These are phyloP conservation scores for Sebastes iracundus DNA, from an alignment of 2,797 vertebrate genomes.

Conservation along the genomic window DNA sequence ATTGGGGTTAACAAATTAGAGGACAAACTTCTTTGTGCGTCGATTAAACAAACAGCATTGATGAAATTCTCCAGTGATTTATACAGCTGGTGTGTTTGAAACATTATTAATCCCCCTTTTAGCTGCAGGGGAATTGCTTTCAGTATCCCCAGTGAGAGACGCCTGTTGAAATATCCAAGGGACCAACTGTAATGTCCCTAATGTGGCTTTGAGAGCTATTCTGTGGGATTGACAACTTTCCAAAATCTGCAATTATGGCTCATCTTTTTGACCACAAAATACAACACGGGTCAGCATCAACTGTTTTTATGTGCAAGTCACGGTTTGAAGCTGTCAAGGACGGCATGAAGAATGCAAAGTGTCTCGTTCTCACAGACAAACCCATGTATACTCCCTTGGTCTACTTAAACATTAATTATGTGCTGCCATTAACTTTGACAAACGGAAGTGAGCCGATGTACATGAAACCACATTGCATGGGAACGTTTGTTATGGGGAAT, in stretches of 20 bases:
- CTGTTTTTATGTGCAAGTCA: conserved; percentile 11
- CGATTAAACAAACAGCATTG: conserved; percentile 60
- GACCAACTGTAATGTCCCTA: conserved; percentile 28
- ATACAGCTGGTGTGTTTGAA: conserved; percentile 56
- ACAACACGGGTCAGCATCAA: conserved; percentile 34
- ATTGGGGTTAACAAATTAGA: conserved; percentile 52
- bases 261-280: conserved; percentile 54
- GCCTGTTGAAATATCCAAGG: conserved; percentile 46
- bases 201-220: conserved; percentile 55
- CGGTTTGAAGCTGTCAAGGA: neutral
- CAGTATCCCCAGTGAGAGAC: conserved; percentile 27
- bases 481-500: conserved; percentile 33
- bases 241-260: conserved; percentile 47
- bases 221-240: conserved; percentile 44
- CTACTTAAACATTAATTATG: conserved; percentile 9
- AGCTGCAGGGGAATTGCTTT: conserved; percentile 31
- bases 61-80: conserved; percentile 57
- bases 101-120: conserved; percentile 59
- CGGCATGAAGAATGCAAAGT: neutral
- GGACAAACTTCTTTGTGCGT: conserved; percentile 14
- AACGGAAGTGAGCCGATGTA: conserved; percentile 27
- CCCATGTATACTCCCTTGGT: neutral
- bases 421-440: conserved; percentile 23
- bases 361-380: conserved; percentile 18
- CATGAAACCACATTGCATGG: conserved; percentile 29